These are phyloP conservation scores for Antitype chi DNA, from an alignment of 2,888 invertebrate species.

Conservation along the genomic window DNA sequence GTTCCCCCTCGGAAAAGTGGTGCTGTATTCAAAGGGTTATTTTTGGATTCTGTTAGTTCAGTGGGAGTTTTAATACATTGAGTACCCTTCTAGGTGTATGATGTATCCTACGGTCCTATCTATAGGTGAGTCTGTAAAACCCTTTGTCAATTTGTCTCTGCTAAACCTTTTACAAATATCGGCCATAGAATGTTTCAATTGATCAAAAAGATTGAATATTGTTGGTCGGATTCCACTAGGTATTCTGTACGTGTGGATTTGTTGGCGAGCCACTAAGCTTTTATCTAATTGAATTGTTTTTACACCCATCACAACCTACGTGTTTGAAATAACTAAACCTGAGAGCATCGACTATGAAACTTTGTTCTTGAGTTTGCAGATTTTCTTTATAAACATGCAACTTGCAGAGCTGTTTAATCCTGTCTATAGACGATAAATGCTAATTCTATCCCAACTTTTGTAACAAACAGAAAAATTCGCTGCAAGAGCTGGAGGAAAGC, in stretches of 20 bases:
- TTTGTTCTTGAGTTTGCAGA: slow-evolving; percentile 65
- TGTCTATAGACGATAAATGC: slow-evolving; percentile 83
- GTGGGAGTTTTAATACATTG: slow-evolving; percentile 38
- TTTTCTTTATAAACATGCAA: slow-evolving; percentile 77
- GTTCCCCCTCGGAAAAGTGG: slow-evolving; percentile 53
- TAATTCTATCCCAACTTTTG: slow-evolving; percentile 82
- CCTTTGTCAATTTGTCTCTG: slow-evolving; percentile 5
- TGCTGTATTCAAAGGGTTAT: slow-evolving; percentile 50
- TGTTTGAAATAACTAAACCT: slow-evolving; percentile 32
- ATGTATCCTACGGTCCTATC: not conserved
- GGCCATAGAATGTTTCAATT: not conserved
- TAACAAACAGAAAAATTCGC: slow-evolving; percentile 79
- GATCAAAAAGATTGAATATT: slow-evolving; percentile 3
- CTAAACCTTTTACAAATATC: not conserved
- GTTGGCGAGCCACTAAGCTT: not conserved
- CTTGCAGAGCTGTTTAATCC: slow-evolving; percentile 77
- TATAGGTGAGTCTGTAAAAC: not conserved
- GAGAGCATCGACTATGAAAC: slow-evolving; percentile 61
- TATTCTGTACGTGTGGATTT: slow-evolving; percentile 19
- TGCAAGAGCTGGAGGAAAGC: slow-evolving; percentile 71
- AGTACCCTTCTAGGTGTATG: not conserved
- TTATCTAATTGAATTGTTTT: slow-evolving; percentile 16
- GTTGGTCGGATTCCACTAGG: slow-evolving; percentile 12
- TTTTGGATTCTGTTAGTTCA: slow-evolving; percentile 53
- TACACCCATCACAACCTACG: not conserved